Base-by-base conservation (phyloP, 1,140 invertebrate species). In the Monochamus saltuarius region DNA sequence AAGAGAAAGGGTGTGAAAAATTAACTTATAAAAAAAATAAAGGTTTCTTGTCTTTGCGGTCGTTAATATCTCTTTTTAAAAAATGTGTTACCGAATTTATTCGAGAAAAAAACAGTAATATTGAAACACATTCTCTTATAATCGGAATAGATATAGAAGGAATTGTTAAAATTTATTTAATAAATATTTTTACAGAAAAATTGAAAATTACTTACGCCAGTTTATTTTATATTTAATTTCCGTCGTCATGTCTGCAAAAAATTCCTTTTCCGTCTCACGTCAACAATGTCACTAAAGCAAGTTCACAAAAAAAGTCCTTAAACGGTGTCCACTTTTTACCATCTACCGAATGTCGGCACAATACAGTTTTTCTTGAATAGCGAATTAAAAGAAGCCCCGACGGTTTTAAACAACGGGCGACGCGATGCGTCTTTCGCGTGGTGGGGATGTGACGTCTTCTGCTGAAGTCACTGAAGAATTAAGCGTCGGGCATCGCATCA, bases 281-380 rank as follows among this genome's bases (percentile, higher is more conserved):
- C 14, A 16, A 43, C 14, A 43, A 16, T 43, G n/a, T 43, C 10
- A 43, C 13, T 7, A 7, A 7, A 47, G 29, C 11, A 47, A 47
- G 16, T 47, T 11, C 45, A 19, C 45, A 47, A 17, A 38, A 38
- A 38, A 17, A 16, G 17, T 47, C 45, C 17, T n/a, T 19, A 3
- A 29, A 47, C 16, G 11, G 45, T 22, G 17, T 47, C 8, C 45
- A 47, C 45, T 22, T 16, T 22, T 47, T 11, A 22, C 45, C 17
- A 47, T 29, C 16, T 22, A 47, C 45, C n/a, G 4, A 47, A 47
- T 19, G 17, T 16, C 45, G 29, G 45, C 45, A 19, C 45, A 47
- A 22, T 22, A 29, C 19, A 19, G 45, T 29, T 47, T 47, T 47
- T 47, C 45, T 47, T 47, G 14, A 47, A 47, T 47, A 47, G 19